phyloP scores from a whole-genome alignment of 2,888 invertebrate species.

The Nymphalis polychloros region DNA sequence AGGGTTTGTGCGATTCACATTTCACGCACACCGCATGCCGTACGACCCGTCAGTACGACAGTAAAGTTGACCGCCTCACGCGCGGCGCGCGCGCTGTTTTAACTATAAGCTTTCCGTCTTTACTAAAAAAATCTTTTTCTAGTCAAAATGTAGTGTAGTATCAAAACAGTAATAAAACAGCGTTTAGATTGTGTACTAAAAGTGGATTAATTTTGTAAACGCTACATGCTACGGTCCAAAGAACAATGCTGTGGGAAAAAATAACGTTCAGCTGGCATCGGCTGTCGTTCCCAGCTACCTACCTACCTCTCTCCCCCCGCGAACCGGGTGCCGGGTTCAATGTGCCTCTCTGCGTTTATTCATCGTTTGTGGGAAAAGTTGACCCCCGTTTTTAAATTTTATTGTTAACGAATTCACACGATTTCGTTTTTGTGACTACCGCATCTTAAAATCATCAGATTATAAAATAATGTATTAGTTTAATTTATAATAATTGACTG shows the following conservation, averaged over 20 bases:
- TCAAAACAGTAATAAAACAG: slow-evolving; percentile 43
- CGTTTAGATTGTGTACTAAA: slow-evolving; percentile 53
- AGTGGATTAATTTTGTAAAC: slow-evolving; percentile 40
- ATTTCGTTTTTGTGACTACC: slow-evolving; percentile 62
- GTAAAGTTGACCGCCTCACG: slow-evolving; percentile 67
- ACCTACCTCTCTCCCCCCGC: slow-evolving; percentile 76
- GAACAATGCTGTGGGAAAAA: slow-evolving; percentile 83
- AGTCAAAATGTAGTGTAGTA: slow-evolving; percentile 67
- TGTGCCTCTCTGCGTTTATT: slow-evolving; percentile 81
- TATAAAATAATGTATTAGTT: slow-evolving; percentile 23
- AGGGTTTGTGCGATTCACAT: slow-evolving; percentile 75
- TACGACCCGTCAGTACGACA: slow-evolving; percentile 65
- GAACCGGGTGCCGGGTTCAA: slow-evolving; percentile 79
- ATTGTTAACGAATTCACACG: slow-evolving; percentile 82
- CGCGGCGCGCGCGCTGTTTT: slow-evolving; percentile 75
- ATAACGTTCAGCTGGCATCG: slow-evolving; percentile 82
- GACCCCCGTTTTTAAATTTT: slow-evolving; percentile 77
- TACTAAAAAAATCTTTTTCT: slow-evolving; percentile 55
- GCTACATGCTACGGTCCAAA: slow-evolving; percentile 76
- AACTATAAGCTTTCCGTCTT: slow-evolving; percentile 52
- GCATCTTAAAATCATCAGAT: slow-evolving; percentile 59
- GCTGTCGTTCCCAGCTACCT: slow-evolving; percentile 80
- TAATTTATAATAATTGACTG: not conserved
- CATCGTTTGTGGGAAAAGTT: slow-evolving; percentile 82
- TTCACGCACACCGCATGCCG: slow-evolving; percentile 64